phyloP scores from a whole-genome alignment of 1,140 invertebrate species.

The Drusus annulatus region DNA sequence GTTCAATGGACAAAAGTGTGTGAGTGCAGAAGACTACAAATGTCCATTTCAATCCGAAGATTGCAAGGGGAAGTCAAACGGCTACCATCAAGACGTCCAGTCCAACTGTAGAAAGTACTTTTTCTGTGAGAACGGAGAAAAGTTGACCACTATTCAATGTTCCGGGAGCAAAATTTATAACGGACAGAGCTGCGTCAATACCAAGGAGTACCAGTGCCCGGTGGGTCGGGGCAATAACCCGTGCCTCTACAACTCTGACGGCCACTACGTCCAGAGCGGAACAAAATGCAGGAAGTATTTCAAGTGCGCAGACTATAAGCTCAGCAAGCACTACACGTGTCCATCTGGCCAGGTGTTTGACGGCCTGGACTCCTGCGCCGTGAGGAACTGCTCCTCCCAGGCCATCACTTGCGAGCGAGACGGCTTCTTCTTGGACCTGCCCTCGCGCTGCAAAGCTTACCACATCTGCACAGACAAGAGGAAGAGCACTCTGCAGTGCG shows the following conservation, averaged over 20 bases:
- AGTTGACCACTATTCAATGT: slow-evolving; percentile 72
- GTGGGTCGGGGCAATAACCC: slow-evolving; percentile 58
- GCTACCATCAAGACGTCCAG: slow-evolving; percentile 72
- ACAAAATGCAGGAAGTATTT: slow-evolving; percentile 73
- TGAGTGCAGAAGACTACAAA: slow-evolving; percentile 63
- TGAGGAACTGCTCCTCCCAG: slow-evolving; percentile 49
- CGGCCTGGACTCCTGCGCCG: slow-evolving; percentile 61
- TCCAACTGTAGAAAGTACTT: slow-evolving; percentile 73
- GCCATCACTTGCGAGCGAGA: slow-evolving; percentile 64
- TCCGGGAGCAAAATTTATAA: slow-evolving; percentile 72
- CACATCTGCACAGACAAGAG: slow-evolving; percentile 71
- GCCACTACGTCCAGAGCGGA: slow-evolving; percentile 64
- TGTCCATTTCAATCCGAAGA: slow-evolving; percentile 68
- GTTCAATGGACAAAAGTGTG: slow-evolving; percentile 74
- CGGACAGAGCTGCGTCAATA: slow-evolving; percentile 69
- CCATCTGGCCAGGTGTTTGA: slow-evolving; percentile 67
- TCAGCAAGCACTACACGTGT: slow-evolving; percentile 65
- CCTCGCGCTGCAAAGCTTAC: slow-evolving; percentile 72
- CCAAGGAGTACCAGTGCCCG: slow-evolving; percentile 64
- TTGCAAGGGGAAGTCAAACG: slow-evolving; percentile 70
- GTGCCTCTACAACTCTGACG: slow-evolving; percentile 60
- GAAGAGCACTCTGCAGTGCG: slow-evolving; percentile 65
- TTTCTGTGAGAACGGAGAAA: slow-evolving; percentile 72
- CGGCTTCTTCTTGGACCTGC: slow-evolving; percentile 71
- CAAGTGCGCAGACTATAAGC: slow-evolving; percentile 68